A percentile compares a stretch with the other conserved stretches of the same genome.
phyloP scores from a whole-genome alignment of 2,888 invertebrate genomes.

The Cephalotes varians region DNA sequence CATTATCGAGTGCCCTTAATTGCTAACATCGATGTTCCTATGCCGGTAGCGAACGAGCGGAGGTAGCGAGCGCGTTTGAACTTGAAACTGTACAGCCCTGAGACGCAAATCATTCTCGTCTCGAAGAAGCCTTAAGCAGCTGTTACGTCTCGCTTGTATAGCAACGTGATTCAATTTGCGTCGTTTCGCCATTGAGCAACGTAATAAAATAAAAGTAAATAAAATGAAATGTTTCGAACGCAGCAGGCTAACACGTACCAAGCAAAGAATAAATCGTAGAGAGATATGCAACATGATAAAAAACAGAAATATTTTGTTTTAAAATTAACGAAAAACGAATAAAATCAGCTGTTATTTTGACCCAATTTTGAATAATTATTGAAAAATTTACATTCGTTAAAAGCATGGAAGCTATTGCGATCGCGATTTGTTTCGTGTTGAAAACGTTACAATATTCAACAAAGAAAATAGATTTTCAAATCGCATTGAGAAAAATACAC shows the following conservation, averaged over 20 bases:
- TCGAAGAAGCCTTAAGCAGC: conserved; percentile 63
- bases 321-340: neutral
- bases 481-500: conserved; percentile 20
- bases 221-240: neutral
- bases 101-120: conserved; percentile 71
- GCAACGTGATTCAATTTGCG: conserved; percentile 63
- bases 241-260: neutral
- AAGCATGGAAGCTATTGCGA: neutral
- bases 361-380: neutral
- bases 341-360: neutral
- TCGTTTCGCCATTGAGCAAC: conserved; percentile 18
- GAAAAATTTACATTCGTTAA: neutral
- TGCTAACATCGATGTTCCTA: conserved; percentile 61
- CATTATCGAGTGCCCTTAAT: conserved; percentile 76
- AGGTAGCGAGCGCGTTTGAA: conserved; percentile 64
- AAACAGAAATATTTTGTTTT: neutral
- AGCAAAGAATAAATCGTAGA: neutral
- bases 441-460: neutral
- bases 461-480: neutral
- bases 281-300: neutral
- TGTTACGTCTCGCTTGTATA: conserved; percentile 59
- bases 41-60: conserved; percentile 37
- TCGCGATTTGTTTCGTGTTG: neutral
- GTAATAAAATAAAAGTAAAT: conserved; percentile 16
- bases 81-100: conserved; percentile 68